These are phyloP conservation scores for Drosophila pachea DNA, from an alignment of 1,140 invertebrate genomes.

Conservation along the genomic window DNA sequence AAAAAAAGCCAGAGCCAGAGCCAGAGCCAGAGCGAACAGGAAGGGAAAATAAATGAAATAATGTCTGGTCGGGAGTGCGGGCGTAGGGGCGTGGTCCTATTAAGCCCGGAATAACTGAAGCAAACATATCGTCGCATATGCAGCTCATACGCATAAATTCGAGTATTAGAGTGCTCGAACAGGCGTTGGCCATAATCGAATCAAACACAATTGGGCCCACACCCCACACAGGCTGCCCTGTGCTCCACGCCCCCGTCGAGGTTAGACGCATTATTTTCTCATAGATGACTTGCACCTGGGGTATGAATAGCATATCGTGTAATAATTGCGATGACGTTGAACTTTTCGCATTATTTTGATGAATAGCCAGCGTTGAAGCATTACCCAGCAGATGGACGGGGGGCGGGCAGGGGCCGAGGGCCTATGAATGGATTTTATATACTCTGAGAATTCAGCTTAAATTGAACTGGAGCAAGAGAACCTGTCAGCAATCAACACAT, in stretches of 20 bases:
- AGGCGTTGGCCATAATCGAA: constrained; percentile 14
- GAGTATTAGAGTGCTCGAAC: background rate
- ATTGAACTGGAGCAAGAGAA: no score
- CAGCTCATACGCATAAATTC: constrained; percentile 1
- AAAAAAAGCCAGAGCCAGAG: background rate
- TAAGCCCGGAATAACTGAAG: constrained; percentile 8
- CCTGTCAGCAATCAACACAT: no score
- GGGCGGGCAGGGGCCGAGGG: no score
- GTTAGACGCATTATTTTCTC: background rate
- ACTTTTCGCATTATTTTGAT: background rate
- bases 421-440: background rate
- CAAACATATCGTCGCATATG: background rate
- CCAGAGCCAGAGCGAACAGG: no score
- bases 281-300: constrained; percentile 3
- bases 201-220: constrained; percentile 15
- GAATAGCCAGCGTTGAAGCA: background rate
- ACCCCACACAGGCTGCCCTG: background rate
- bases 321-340: constrained; percentile 11
- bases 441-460: no score
- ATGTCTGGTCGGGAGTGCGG: background rate
- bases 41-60: constrained; percentile 4
- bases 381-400: background rate
- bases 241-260: no score
- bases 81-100: background rate
- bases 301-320: constrained; percentile 1